Evolutionary conservation across 2,797 vertebrate species (phyloP), one percentile per base, ranked within the genome.

Genomic region (Lepus oiostolus): DNA sequence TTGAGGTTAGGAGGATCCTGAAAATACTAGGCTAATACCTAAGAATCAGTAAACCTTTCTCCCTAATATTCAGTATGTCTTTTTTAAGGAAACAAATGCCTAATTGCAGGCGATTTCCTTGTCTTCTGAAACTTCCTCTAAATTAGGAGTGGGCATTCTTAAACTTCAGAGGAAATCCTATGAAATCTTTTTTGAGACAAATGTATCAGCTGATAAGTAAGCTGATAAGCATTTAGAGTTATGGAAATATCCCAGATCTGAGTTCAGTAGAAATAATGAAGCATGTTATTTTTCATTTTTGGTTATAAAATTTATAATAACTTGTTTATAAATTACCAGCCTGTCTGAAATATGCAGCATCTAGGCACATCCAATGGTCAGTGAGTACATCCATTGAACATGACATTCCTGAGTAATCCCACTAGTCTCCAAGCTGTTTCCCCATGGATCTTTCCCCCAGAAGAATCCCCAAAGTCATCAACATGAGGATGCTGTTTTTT

Each of bases 101-200:
- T 80, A 68, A 50, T 24, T 8, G 12, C 24, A 62, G n/a, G 13
- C 60, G 16, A 32, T 47, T 5, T 76, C 30, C 67, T 76, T 72
- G 68, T 32, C 84, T 83, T 77, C 54, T 62, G 10, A 65, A 85
- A 67, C 11, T 11, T 22, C 26, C 12, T 42, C 22, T 67, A 22
- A n/a, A n/a, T 62, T 76, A 16, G 32, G 10, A 54, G 10, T 62
- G 60, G 5, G 0, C 52, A 35, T 70, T 83, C 35, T 38, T 71
- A 24, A 0, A 10, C 21, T 30, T 4, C 42, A 82, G 71, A 58
- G 28, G 52, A 87, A 81, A 71, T 79, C 52, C 35, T 58, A 2
- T 80, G 52, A 92, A 75, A 65, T 91, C 17, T 75, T 84, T 84
- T 62, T 75, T 71, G 42, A 75, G 52, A 72, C 6, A 84, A 89